A percentile compares a stretch with the other conserved stretches of the same genome.
Conservation (phyloP, 2,797 vertebrate species). For the Gymnoscopelus microlampas region DNA sequence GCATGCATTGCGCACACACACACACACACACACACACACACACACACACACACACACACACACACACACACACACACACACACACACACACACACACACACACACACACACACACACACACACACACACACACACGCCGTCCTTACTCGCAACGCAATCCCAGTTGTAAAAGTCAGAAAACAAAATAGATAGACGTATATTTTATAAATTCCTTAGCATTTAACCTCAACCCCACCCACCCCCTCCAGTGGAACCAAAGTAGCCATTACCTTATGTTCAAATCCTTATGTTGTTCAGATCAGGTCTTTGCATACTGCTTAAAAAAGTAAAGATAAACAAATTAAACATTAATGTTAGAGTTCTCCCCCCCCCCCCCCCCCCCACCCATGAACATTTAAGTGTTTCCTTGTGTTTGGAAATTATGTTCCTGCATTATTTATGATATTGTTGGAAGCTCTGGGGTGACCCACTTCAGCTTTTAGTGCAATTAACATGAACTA, state of each 20-base stretch:
- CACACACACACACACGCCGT: background rate
- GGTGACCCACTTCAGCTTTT: slow-evolving; percentile 33
- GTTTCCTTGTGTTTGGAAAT: slow-evolving; percentile 67
- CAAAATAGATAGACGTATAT: slow-evolving; percentile 50
- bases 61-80: background rate
- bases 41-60: background rate
- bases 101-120: background rate
- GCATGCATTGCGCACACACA: background rate
- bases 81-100: background rate
- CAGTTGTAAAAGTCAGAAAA: slow-evolving; percentile 20
- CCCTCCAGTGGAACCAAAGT: slow-evolving; percentile 67
- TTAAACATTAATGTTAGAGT: slow-evolving; percentile 41
- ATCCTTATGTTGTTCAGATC: slow-evolving; percentile 34
- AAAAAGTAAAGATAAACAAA: too few species aligned
- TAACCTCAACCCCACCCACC: slow-evolving; percentile 10
- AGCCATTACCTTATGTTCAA: slow-evolving; percentile 55
- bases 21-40: background rate
- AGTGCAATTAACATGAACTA: slow-evolving; percentile 65
- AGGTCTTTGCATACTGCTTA: slow-evolving; percentile 23
- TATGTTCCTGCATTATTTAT: slow-evolving; percentile 62
- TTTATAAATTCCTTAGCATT: slow-evolving; percentile 55
- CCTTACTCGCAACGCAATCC: slow-evolving; percentile 6
- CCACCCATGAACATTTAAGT: too few species aligned
- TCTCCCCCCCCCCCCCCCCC: too few species aligned
- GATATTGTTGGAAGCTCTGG: slow-evolving; percentile 45